Base-by-base conservation (phyloP, 2,113 vertebrate species). In the Sialia sialis region DNA sequence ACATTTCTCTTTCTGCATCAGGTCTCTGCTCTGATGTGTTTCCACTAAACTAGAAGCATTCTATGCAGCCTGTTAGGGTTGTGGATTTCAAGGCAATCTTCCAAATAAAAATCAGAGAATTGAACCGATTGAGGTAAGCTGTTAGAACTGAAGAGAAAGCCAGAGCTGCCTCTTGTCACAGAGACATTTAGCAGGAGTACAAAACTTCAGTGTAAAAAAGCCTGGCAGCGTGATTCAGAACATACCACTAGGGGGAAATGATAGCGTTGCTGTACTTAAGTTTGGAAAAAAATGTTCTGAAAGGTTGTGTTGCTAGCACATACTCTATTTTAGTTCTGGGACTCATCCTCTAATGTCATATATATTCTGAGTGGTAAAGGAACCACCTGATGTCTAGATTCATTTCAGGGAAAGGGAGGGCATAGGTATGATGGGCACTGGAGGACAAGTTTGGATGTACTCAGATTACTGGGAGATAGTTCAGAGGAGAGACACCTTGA, bases 341-440 rank as follows among this genome's bases (percentile, higher is more conserved):
- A 43, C 56, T 97, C 92, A 95, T 93, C 63, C 59, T 81, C 74
- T 90, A 92, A 91, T 91, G 94, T 90, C 81, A 85, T 90, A 89
- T 90, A 92, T 96, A 92, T 89, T 96, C 85, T 69, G 56, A 93
- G 93, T 56, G 48, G 72, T 93, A 90, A 95, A 91, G 82, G 58
- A 92, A 68, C 58, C 95, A 91, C 83, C 85, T 97, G 95, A 97
- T 95, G 48, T 66, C n/a, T 89, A 94, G 91, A 92, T 97, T 96
- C 67, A 95, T 95, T 97, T 97, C 95, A 94, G 92, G 84, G 89
- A 91, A 95, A 91, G 93, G 95, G 91, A 94, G 94, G 94, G 83
- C 93, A 88, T 94, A 94, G 84, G 93, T 95, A 87, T 93, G 84
- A 94, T 86, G 94, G 79, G 90, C 68, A 38, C 87, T 19, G 63